Conservation (phyloP, 1,140 invertebrate genomes). For the Cherax quadricarinatus region DNA sequence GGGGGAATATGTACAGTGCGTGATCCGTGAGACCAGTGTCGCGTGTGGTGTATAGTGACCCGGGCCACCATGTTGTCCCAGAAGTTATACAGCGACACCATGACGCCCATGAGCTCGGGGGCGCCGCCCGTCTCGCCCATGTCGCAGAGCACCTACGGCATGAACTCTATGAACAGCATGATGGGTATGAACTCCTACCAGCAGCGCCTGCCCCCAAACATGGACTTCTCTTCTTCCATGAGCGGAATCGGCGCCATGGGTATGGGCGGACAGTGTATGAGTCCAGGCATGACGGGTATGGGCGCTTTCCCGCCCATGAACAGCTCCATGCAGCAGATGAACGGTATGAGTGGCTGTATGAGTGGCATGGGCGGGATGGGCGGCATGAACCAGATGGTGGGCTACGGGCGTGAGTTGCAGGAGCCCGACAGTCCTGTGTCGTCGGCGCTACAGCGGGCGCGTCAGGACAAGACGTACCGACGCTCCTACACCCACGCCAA, state of each 20-base stretch:
- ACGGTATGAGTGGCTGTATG: slow-evolving; percentile 73
- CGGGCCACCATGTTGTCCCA: slow-evolving; percentile 68
- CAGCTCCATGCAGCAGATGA: slow-evolving; percentile 73
- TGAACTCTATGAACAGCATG: slow-evolving; percentile 73
- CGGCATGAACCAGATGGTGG: slow-evolving; percentile 72
- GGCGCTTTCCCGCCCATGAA: slow-evolving; percentile 73
- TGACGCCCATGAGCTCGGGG: slow-evolving; percentile 72
- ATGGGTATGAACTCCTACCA: slow-evolving; percentile 73
- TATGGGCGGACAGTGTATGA: slow-evolving; percentile 73
- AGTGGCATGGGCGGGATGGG: slow-evolving; percentile 71
- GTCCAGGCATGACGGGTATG: slow-evolving; percentile 72
- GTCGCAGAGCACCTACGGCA: slow-evolving; percentile 70
- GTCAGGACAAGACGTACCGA: slow-evolving; percentile 89
- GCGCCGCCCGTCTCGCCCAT: slow-evolving; percentile 71
- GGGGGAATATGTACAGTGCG: slow-evolving; percentile 13
- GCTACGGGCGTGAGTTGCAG: slow-evolving; percentile 89
- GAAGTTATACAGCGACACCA: slow-evolving; percentile 72
- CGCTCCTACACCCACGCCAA: slow-evolving; percentile 92
- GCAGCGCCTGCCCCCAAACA: slow-evolving; percentile 72
- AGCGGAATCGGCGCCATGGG: slow-evolving; percentile 72
- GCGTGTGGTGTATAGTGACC: background rate
- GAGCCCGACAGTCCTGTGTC: slow-evolving; percentile 94
- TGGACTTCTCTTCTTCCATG: slow-evolving; percentile 73
- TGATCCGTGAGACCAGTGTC: slow-evolving; percentile 7
- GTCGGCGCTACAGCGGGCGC: slow-evolving; percentile 71